Evolutionary conservation across 1,140 invertebrate species (phyloP).

Genomic region (Tribolium madens): DNA sequence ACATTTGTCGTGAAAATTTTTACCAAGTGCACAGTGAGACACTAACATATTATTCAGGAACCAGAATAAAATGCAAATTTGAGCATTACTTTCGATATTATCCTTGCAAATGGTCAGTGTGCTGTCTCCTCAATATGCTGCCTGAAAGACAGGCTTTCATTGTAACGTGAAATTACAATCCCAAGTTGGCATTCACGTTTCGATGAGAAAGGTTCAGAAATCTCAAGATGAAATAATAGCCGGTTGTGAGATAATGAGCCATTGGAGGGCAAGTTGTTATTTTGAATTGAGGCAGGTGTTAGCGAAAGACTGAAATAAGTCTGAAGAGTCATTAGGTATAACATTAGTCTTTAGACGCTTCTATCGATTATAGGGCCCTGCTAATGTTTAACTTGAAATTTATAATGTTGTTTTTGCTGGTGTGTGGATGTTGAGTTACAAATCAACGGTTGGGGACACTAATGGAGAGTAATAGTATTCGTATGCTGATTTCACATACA

Average conservation of each 20-base stretch:
- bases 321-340: conserved; percentile 32
- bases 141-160: conserved; percentile 2
- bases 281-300: conserved; percentile 29
- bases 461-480: conserved; percentile 63
- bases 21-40: conserved; percentile 22
- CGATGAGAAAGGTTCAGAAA: not conserved
- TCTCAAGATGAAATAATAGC: conserved; percentile 29
- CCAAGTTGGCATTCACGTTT: not conserved
- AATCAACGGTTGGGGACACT: conserved; percentile 61
- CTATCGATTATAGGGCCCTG: conserved; percentile 38
- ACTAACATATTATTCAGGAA: conserved; percentile 27
- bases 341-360: conserved; percentile 31
- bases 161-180: conserved; percentile 7
- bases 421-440: conserved; percentile 59
- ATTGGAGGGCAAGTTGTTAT: conserved; percentile 17
- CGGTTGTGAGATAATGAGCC: conserved; percentile 13
- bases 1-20: conserved; percentile 16
- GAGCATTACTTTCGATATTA: conserved; percentile 35
- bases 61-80: conserved; percentile 35
- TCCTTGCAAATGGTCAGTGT: conserved; percentile 34
- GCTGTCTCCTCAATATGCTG: conserved; percentile 26
- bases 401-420: conserved; percentile 59
- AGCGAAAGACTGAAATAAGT: not conserved
- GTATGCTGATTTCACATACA: conserved; percentile 62
- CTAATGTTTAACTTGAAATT: conserved; percentile 53